Base-by-base conservation (phyloP, 2,888 invertebrate species). In the Callosobruchus maculatus region DNA sequence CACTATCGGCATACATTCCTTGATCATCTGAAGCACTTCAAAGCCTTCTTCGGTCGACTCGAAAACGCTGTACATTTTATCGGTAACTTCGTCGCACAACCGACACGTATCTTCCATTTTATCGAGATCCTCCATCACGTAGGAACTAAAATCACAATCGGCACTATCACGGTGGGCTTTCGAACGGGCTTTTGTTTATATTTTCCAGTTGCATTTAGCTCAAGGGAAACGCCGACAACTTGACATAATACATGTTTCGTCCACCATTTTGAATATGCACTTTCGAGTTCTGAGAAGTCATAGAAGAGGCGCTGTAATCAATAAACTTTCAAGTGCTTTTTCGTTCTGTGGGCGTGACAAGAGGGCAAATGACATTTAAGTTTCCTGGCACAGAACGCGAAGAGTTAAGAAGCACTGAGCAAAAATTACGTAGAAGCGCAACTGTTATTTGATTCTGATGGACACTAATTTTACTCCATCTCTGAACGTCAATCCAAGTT, bases 21-120 rank as follows among this genome's bases (percentile, higher is more conserved):
- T 86, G 74, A 87, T 86, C 26, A 87, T 75, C 72, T 86, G 83
- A 26, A 87, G 79, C 70, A 87, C 83, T 80, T 87, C 84, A 78
- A 83, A 82, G 73, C 87, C 86, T 76, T 84, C 83, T 67, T 82
- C 83, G 77, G 84, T 86, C 79, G 86, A 86, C 71, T 85, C 84
- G 79, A 87, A 87, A 80, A 87, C 82, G 80, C 83, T 85, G 76
- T 83, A 83, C 85, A 85, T 84, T 78, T 84, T 82, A 73, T 81
- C 82, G 68, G 80, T 80, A 70, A 78, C 79, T 77, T 82, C 79
- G 75, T 86, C 87, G 80, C 87, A 87, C 69, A 87, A 82, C 72
- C 87, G 83, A 78, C 87, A 87, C 76, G 82, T 78, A 72, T 84
- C 83, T 31, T 82, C 81, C 73, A 79, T 76, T 71, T 73, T 78